A percentile compares a stretch with the other conserved stretches of the same genome.
Evolutionary conservation across 2,797 vertebrate genomes (phyloP).

Genomic region (Prunella strophiata): DNA sequence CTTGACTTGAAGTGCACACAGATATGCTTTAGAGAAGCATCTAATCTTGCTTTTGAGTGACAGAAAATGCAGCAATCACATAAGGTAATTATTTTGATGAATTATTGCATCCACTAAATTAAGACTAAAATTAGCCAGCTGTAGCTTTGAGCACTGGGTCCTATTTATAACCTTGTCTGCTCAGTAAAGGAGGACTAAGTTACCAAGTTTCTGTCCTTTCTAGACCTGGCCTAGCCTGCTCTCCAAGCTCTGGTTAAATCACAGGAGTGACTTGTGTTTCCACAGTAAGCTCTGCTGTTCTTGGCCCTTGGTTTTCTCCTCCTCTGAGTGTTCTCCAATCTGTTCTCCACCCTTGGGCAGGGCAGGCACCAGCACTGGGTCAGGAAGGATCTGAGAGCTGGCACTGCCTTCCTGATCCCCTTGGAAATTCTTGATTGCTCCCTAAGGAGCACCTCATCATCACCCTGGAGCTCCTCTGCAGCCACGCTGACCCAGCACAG

Average conservation of each 20-base stretch:
- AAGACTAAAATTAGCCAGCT: background rate
- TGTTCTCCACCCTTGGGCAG: background rate
- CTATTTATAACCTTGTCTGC: background rate
- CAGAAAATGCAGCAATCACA: background rate
- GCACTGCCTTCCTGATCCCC: background rate
- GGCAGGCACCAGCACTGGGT: background rate
- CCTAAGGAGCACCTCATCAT: background rate
- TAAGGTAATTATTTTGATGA: background rate
- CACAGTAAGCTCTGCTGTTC: background rate
- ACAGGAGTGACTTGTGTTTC: background rate
- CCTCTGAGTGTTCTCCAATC: background rate
- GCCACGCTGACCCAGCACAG: accelerated
- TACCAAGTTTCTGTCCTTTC: background rate
- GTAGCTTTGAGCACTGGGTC: background rate
- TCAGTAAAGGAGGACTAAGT: background rate
- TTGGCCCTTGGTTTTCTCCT: background rate
- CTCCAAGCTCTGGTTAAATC: background rate
- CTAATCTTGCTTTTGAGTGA: background rate
- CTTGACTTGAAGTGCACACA: background rate
- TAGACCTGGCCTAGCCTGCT: background rate
- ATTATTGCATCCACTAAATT: background rate
- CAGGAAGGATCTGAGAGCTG: background rate
- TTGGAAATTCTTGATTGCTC: background rate
- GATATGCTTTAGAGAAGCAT: background rate
- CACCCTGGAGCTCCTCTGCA: background rate